A percentile compares a stretch with the other conserved stretches of the same genome.
Evolutionary conservation across 2,888 invertebrate genomes (phyloP).

Genomic region (Byasa hedistus): DNA sequence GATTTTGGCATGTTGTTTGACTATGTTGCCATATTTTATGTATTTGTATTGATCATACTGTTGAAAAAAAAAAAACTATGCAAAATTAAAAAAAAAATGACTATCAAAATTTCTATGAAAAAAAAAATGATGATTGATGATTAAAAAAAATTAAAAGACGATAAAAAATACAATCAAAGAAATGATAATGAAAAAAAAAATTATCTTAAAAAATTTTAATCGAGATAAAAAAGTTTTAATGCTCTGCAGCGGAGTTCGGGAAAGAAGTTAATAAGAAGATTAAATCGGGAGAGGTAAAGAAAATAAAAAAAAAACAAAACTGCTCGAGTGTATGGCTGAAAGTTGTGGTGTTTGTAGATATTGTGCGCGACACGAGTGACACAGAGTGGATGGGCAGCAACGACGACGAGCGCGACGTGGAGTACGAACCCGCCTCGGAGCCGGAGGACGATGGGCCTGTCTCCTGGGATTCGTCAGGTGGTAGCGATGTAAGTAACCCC

Average conservation of each 20-base stretch:
- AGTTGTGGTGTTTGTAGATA: constrained; percentile 67
- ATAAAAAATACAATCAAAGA: background rate
- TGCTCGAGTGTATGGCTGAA: constrained; percentile 33
- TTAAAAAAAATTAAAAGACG: background rate
- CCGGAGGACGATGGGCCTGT: constrained; percentile 64
- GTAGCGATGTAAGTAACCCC: constrained; percentile 70
- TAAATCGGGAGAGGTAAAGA: constrained; percentile 3
- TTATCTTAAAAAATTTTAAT: constrained; percentile 23
- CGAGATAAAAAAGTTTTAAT: background rate
- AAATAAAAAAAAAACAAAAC: constrained; percentile 20
- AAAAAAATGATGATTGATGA: background rate
- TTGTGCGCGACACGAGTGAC: constrained; percentile 78
- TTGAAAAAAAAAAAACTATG: constrained; percentile 3
- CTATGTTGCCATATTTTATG: background rate
- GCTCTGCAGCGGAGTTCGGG: too few species aligned
- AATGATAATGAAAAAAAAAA: constrained; percentile 22
- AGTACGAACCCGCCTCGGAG: constrained; percentile 78
- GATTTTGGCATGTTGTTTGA: constrained; percentile 8
- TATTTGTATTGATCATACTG: background rate
- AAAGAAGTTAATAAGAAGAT: constrained; percentile 6
- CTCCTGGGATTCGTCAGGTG: constrained; percentile 69
- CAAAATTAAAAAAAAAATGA: background rate
- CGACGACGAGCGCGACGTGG: constrained; percentile 50
- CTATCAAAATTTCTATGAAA: background rate
- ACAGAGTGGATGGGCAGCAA: constrained; percentile 55